phyloP scores from a whole-genome alignment of 2,888 invertebrate genomes.

The Eupithecia vulgata region DNA sequence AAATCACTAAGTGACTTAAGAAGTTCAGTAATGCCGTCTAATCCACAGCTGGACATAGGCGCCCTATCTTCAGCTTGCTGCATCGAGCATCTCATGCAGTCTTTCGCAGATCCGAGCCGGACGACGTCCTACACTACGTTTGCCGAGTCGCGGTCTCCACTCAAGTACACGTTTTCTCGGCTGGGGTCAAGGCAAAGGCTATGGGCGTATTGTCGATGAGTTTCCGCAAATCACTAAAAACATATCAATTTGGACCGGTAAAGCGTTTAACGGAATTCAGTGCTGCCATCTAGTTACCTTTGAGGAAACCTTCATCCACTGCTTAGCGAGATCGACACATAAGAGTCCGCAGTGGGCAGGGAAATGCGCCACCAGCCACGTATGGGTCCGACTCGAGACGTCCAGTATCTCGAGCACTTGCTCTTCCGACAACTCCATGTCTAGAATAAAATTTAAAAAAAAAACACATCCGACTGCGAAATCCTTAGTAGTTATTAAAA shows the following conservation, averaged over 20 bases:
- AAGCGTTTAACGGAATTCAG: not conserved
- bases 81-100: too few relatives aligned
- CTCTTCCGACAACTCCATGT: conserved; percentile 63
- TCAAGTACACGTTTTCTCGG: not conserved
- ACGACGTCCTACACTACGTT: not conserved
- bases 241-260: not conserved
- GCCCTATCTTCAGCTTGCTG: too few relatives aligned
- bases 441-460: too few relatives aligned
- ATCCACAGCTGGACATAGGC: conserved; percentile 43
- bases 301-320: conserved; percentile 66
- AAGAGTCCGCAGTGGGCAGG: conserved; percentile 60
- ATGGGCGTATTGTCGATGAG: not conserved
- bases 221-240: not conserved
- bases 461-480: too few relatives aligned
- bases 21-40: not conserved
- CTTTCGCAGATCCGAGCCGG: too few relatives aligned
- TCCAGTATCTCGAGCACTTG: conserved; percentile 65
- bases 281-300: conserved; percentile 53
- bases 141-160: not conserved
- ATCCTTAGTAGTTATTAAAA: too few relatives aligned
- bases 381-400: conserved; percentile 56
- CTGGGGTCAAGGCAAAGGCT: not conserved
- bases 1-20: not conserved
- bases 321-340: conserved; percentile 60
- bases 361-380: conserved; percentile 72